Conservation (phyloP, 2,113 vertebrate species). For the Craseonycteris thonglongyai region DNA sequence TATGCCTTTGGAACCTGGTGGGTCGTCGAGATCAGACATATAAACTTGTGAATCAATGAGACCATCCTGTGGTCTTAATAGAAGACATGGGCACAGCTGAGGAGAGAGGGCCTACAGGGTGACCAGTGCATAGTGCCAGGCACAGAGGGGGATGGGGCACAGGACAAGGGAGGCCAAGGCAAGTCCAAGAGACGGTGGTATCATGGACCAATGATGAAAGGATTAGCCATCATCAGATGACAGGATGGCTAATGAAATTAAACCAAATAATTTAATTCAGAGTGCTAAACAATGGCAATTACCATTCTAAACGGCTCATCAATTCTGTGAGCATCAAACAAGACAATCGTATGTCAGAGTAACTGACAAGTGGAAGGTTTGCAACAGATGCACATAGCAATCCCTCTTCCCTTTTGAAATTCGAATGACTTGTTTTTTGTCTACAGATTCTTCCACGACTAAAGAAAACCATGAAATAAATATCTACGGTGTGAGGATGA, state of each 20-base stretch:
- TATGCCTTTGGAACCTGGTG: accelerated
- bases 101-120: background rate
- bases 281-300: no score
- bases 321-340: background rate
- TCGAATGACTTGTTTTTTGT: background rate
- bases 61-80: background rate
- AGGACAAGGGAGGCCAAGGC: no score
- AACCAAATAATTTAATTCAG: background rate
- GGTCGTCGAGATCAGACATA: background rate
- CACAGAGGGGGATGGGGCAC: background rate
- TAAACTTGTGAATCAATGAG: background rate
- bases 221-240: background rate
- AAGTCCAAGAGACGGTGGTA: background rate
- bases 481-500: background rate
- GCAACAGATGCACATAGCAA: background rate
- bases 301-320: background rate
- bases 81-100: background rate
- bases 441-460: background rate
- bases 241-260: background rate
- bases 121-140: no score
- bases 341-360: background rate
- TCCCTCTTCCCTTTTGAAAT: background rate
- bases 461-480: background rate
- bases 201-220: no score
- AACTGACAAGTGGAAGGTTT: background rate